Evolutionary conservation across 2,888 invertebrate genomes (phyloP).

Genomic region (Zygogramma bicolorata): DNA sequence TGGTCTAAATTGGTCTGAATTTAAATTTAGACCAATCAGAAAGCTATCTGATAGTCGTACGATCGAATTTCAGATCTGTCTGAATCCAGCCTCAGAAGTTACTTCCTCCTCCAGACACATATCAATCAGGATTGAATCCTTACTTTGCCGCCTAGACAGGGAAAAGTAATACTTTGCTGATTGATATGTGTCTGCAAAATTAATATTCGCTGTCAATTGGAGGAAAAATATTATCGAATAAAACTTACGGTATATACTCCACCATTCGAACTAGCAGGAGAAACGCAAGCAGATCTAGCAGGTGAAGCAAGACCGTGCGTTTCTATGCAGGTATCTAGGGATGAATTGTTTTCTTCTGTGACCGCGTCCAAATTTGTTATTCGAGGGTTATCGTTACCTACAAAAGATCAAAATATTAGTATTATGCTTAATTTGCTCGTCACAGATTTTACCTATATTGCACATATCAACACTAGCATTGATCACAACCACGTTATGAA

Average conservation of each 20-base stretch:
- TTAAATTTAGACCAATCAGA: too few species aligned
- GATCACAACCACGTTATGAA: conserved; percentile 78
- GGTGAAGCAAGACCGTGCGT: conserved; percentile 64
- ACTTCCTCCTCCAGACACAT: too few species aligned
- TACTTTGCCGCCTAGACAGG: too few species aligned
- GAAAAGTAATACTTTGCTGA: too few species aligned
- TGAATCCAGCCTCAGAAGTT: too few species aligned
- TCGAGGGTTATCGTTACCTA: conserved; percentile 68
- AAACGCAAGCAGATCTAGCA: conserved; percentile 74
- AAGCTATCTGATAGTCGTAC: too few species aligned
- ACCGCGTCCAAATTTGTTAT: conserved; percentile 71
- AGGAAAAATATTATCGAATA: background rate
- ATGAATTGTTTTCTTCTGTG: conserved; percentile 71
- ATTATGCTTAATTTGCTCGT: too few species aligned
- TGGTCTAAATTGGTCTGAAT: too few species aligned
- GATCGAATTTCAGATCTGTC: too few species aligned
- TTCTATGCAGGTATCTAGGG: conserved; percentile 65
- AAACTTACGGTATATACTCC: conserved; percentile 87
- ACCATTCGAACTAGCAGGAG: conserved; percentile 92
- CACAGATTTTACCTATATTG: conserved; percentile 51
- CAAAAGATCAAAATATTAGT: background rate
- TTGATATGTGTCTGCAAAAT: too few species aligned
- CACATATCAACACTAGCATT: conserved; percentile 78
- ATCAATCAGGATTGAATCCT: too few species aligned
- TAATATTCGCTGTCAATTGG: too few species aligned